phyloP scores from a whole-genome alignment of 2,797 vertebrate genomes.

The Cyprinella venusta region DNA sequence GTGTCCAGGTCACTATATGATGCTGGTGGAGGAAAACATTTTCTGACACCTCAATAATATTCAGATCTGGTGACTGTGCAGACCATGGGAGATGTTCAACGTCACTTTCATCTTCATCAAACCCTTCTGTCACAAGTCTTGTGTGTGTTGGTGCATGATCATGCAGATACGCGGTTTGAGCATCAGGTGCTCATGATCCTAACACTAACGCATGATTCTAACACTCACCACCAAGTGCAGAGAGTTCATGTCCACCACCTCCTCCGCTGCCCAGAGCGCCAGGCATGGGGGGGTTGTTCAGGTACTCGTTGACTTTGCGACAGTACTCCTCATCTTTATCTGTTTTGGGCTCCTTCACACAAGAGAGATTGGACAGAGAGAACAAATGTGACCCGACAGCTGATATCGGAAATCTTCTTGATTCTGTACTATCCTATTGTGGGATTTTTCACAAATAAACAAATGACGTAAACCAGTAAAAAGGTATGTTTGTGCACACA shows the following conservation, averaged over 20 bases:
- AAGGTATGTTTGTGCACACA: not conserved
- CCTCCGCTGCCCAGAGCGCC: conserved; percentile 86
- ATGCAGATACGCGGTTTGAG: too few species aligned
- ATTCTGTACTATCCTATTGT: not conserved
- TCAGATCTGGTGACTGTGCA: too few species aligned
- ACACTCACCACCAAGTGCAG: conserved; percentile 88
- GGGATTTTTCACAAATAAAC: not conserved
- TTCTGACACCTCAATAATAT: too few species aligned
- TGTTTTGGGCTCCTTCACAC: conserved; percentile 74
- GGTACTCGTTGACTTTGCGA: conserved; percentile 93
- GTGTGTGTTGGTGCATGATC: too few species aligned
- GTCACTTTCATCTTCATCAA: too few species aligned
- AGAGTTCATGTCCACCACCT: conserved; percentile 89
- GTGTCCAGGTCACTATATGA: too few species aligned
- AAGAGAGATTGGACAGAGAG: conserved; percentile 23
- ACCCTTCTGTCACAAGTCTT: too few species aligned
- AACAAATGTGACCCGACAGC: not conserved
- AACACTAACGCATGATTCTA: too few species aligned
- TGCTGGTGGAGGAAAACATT: too few species aligned
- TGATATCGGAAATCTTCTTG: not conserved
- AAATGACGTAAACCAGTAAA: not conserved
- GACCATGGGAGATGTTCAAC: too few species aligned
- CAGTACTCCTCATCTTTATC: conserved; percentile 91
- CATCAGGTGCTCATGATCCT: too few species aligned
- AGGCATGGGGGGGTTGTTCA: conserved; percentile 95